Base-by-base conservation (phyloP, 1,140 invertebrate species). In the Cepaea nemoralis region DNA sequence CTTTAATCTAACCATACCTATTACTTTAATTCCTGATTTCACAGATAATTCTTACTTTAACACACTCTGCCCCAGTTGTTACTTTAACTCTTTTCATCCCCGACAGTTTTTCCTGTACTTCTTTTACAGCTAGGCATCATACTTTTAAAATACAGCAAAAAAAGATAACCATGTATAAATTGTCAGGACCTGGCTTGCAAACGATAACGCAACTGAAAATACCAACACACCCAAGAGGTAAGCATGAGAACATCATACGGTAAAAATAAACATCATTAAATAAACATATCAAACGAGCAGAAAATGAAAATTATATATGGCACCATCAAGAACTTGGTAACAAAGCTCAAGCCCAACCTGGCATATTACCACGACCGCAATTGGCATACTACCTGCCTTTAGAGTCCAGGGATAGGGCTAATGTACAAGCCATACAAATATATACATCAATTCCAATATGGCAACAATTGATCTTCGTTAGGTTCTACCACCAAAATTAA, bases 401-500 rank as follows among this genome's bases (percentile, higher is more conserved):
- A 63, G n/a, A 31, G 59, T 27, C 59, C n/a, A 63, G 27, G 16
- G n/a, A 16, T 6, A 31, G n/a, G 27, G 59, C 59, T 16, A 31
- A n/a, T 63, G 59, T 63, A 31, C 59, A 63, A 63, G 59, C 59
- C 27, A 31, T 63, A 55, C 50, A 55, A 55, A 22, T 55, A 22
- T 55, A 55, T 55, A 63, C 59, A 63, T 63, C 59, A 63, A 31
- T 63, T 27, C 2, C 2, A 63, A 63, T 63, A 63, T 63, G 59
- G 59, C 59, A 63, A 31, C 59, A 2, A 63, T 19, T 27, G 59
- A 63, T 63, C n/a, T 63, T n/a, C 16, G 27, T 63, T 63, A 6
- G 59, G 59, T 63, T 63, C 59, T 63, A 59, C 55, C 6, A 19
- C n/a, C 59, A 63, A 63, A 63, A 31, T n/a, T n/a, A n/a, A n/a